Evolutionary conservation across 2,888 invertebrate genomes (phyloP).

Genomic region (Scaptomyza reducta): DNA sequence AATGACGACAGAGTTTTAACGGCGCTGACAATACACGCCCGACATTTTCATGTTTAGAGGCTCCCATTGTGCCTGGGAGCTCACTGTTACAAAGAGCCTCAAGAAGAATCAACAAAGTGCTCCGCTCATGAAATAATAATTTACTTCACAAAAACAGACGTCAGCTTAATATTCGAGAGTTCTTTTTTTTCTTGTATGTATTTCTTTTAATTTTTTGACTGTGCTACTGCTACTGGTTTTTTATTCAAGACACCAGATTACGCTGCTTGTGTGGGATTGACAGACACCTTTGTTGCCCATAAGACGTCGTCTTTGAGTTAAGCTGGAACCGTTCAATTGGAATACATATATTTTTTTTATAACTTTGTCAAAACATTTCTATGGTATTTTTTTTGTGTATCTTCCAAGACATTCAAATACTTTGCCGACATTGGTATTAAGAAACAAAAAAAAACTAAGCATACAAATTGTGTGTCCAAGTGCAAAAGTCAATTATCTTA

Average conservation of each 20-base stretch:
- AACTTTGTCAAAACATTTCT: constrained; percentile 60
- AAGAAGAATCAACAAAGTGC: constrained; percentile 60
- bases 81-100: constrained; percentile 46
- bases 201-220: constrained; percentile 14
- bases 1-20: constrained; percentile 76
- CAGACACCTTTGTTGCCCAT: constrained; percentile 56
- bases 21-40: constrained; percentile 68
- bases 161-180: constrained; percentile 68
- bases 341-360: constrained; percentile 19
- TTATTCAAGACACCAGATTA: constrained; percentile 63
- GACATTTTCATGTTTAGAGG: constrained; percentile 48
- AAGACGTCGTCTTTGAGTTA: constrained; percentile 39
- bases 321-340: constrained; percentile 45
- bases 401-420: neutral
- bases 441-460: neutral
- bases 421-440: constrained; percentile 35
- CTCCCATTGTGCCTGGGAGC: constrained; percentile 41
- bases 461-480: constrained; percentile 21
- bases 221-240: constrained; percentile 65
- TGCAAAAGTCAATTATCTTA: constrained; percentile 30
- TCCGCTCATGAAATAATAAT: constrained; percentile 73
- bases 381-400: constrained; percentile 27
- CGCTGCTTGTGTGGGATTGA: constrained; percentile 65
- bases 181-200: constrained; percentile 37
- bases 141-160: constrained; percentile 74